Evolutionary conservation across 2,888 invertebrate species (phyloP).

Genomic region (Stomorhina lunata): DNA sequence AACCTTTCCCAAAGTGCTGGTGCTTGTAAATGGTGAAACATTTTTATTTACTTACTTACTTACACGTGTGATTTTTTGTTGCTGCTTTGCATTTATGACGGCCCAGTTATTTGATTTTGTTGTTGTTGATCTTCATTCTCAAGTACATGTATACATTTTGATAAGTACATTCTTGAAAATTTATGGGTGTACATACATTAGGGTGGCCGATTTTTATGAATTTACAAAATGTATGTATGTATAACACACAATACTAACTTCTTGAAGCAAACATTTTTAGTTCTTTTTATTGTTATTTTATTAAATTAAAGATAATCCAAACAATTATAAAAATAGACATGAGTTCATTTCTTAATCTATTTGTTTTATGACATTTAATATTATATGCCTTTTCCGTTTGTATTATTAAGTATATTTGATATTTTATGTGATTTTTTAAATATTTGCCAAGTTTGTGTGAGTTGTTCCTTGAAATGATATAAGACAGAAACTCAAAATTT

Average conservation of each 20-base stretch:
- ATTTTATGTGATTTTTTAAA: background rate
- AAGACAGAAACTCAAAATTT: constrained; percentile 10
- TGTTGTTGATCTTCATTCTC: background rate
- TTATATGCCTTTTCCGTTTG: background rate
- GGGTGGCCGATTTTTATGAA: no score
- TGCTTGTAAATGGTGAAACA: constrained; percentile 30
- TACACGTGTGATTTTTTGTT: constrained; percentile 15
- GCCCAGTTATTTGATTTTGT: background rate
- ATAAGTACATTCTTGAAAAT: constrained; percentile 32
- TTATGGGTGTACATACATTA: background rate
- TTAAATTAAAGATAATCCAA: background rate
- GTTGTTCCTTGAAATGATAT: background rate
- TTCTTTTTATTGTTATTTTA: no score
- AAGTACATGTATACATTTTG: constrained; percentile 13
- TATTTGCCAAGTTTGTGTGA: constrained; percentile 19
- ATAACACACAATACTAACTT: no score
- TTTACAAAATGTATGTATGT: no score
- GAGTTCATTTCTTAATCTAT: background rate
- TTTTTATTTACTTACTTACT: constrained; percentile 55
- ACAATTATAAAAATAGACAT: no score
- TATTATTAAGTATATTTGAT: background rate
- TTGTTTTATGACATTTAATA: background rate
- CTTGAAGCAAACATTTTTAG: no score
- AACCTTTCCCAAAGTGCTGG: background rate
- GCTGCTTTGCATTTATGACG: background rate